Evolutionary conservation across 2,797 vertebrate genomes (phyloP).

Genomic region (Coilia nasus): DNA sequence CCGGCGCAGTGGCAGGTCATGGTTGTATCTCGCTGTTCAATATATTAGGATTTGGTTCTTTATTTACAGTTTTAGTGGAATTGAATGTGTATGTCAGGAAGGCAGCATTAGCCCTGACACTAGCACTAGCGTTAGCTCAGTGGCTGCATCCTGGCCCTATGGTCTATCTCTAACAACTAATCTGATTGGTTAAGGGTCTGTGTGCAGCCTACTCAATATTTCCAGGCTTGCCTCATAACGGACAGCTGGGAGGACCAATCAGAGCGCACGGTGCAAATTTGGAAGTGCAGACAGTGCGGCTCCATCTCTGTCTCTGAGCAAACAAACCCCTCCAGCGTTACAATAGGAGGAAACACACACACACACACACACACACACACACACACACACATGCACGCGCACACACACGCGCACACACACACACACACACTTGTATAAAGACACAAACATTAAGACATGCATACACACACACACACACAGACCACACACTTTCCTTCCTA

Average conservation of each 20-base stretch:
- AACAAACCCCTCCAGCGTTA: conserved; percentile 8
- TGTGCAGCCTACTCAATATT: neutral
- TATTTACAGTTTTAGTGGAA: too few species aligned
- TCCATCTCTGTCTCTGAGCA: conserved; percentile 1
- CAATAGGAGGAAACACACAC: conserved; percentile 39
- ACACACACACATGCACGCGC: neutral
- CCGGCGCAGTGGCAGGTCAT: too few species aligned
- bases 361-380: conserved; percentile 10
- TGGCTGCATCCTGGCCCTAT: too few species aligned
- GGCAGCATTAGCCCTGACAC: too few species aligned
- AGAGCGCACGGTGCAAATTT: neutral
- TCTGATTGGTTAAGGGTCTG: neutral
- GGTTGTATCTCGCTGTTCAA: too few species aligned
- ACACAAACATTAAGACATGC: neutral
- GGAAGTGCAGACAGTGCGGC: neutral
- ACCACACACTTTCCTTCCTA: neutral
- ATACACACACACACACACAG: conserved; percentile 10
- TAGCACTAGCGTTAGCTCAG: too few species aligned
- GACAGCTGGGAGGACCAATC: conserved; percentile 1
- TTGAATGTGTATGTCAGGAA: too few species aligned
- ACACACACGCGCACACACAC: neutral
- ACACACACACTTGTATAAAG: neutral
- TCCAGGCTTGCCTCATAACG: too few species aligned
- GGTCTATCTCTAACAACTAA: too few species aligned
- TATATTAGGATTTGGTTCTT: too few species aligned